Conservation (phyloP, 2,888 invertebrate species). For the Calliphora vomitoria region DNA sequence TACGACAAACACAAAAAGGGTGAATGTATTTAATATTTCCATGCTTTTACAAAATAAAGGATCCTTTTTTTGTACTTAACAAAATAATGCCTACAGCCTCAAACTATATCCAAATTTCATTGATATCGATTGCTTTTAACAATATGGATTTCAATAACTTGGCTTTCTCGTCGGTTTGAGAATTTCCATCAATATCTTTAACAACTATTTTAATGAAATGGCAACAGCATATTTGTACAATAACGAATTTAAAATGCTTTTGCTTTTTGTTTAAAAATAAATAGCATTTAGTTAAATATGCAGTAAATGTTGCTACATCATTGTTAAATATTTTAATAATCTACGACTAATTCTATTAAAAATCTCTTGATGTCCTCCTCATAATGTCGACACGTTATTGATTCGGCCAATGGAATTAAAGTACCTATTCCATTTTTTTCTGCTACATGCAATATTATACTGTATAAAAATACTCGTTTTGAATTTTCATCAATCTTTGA, state of each 20-base stretch:
- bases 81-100: neutral
- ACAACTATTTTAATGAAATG: slow-evolving; percentile 1
- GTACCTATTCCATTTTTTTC: neutral
- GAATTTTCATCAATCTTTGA: slow-evolving; percentile 2
- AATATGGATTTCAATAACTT: neutral
- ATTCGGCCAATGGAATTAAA: slow-evolving; percentile 13
- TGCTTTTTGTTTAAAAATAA: neutral
- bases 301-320: neutral
- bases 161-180: neutral
- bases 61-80: neutral
- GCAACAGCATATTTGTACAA: neutral
- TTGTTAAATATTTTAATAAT: slow-evolving; percentile 35
- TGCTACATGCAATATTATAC: neutral
- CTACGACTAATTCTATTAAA: neutral
- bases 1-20: too few relatives aligned
- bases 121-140: neutral
- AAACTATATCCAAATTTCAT: neutral
- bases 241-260: neutral
- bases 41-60: neutral
- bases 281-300: neutral
- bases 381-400: slow-evolving; percentile 1
- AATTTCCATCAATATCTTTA: neutral
- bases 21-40: neutral
- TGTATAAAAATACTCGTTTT: slow-evolving; percentile 9
- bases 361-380: slow-evolving; percentile 14